phyloP scores from a whole-genome alignment of 2,113 vertebrate genomes.

The Chlamydotis undulata region DNA sequence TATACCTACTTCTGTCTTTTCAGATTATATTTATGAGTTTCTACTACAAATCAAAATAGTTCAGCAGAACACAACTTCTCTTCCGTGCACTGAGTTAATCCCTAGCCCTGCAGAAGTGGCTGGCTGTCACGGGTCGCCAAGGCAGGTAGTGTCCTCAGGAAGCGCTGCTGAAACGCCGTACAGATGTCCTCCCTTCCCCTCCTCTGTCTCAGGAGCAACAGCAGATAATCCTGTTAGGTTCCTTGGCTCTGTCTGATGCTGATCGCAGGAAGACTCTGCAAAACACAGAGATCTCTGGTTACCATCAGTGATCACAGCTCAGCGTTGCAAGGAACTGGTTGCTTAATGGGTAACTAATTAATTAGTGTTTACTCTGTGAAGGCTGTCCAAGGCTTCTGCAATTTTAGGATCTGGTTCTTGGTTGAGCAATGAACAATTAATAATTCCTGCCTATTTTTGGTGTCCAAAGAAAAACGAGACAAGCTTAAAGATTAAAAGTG shows the following conservation, averaged over 20 bases:
- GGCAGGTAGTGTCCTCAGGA: neutral
- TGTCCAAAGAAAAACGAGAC: neutral
- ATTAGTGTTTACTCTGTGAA: neutral
- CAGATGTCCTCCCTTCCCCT: neutral
- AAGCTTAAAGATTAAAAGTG: neutral
- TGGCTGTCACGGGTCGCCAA: fast-evolving
- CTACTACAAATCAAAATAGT: neutral
- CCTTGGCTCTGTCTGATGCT: neutral
- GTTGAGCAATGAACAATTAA: fast-evolving
- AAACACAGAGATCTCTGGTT: neutral
- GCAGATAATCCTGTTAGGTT: neutral
- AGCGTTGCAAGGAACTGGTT: fast-evolving
- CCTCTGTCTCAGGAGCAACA: neutral
- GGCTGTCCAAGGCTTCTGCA: neutral
- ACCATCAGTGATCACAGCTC: fast-evolving
- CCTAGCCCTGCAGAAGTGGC: neutral
- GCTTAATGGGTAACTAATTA: neutral
- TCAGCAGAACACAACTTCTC: neutral
- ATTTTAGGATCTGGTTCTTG: neutral
- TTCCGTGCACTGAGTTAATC: neutral
- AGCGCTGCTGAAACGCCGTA: fast-evolving
- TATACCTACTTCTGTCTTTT: neutral
- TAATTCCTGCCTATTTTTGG: neutral
- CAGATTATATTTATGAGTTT: neutral
- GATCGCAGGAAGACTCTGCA: neutral